phyloP scores from a whole-genome alignment of 1,140 invertebrate species.

The Dinoponera quadriceps region DNA sequence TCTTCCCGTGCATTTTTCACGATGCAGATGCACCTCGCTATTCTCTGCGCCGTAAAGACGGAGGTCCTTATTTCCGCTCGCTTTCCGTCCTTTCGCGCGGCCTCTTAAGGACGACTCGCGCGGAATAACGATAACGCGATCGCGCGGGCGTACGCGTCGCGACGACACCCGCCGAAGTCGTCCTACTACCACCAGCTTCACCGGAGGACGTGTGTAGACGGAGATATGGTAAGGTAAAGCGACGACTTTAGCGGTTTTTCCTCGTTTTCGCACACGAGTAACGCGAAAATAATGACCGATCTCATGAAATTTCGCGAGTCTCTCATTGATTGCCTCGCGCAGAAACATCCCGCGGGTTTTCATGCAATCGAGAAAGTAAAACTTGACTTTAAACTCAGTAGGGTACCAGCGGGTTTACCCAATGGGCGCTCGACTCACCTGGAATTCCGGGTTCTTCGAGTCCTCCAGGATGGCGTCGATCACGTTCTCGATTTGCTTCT shows the following conservation, averaged over 20 bases:
- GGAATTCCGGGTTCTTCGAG: conserved; percentile 84
- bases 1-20: conserved; percentile 49
- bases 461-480: conserved; percentile 85
- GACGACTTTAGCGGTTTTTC: too few species aligned
- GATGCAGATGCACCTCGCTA: conserved; percentile 22
- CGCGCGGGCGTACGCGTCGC: too few species aligned
- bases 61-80: conserved; percentile 21
- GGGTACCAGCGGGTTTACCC: too few species aligned
- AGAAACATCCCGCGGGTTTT: too few species aligned
- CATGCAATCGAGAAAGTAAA: too few species aligned
- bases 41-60: background rate
- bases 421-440: too few species aligned
- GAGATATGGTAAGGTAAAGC: background rate
- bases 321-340: too few species aligned
- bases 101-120: conserved; percentile 12
- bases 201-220: background rate
- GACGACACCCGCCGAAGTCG: background rate
- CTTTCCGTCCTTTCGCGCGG: background rate
- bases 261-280: too few species aligned
- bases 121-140: background rate
- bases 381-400: too few species aligned
- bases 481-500: conserved; percentile 84
- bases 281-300: too few species aligned
- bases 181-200: background rate
- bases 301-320: too few species aligned